Evolutionary conservation across 1,140 invertebrate genomes (phyloP).

Genomic region (Caerostris darwini): DNA sequence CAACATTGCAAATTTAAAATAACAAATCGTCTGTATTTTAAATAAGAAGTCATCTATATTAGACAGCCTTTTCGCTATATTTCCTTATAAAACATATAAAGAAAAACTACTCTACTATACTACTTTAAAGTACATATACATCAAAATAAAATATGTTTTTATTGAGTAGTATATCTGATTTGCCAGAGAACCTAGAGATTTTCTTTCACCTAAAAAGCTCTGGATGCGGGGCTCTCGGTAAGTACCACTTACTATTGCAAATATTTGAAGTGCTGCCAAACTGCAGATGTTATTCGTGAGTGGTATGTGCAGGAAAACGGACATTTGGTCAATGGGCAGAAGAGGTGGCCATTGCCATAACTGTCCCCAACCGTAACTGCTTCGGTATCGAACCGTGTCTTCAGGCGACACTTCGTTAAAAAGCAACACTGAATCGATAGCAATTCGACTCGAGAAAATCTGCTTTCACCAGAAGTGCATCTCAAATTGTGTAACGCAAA

Average conservation of each 20-base stretch:
- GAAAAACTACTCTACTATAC: too few species aligned
- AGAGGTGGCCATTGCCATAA: neutral
- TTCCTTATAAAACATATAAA: too few species aligned
- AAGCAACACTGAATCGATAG: neutral
- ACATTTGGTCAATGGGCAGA: slow-evolving; percentile 1
- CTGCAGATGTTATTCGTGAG: neutral
- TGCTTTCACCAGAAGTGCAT: neutral
- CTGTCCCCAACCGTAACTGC: neutral
- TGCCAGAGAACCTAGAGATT: too few species aligned
- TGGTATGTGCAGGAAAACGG: neutral
- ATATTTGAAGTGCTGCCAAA: slow-evolving; percentile 21
- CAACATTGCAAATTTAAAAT: too few species aligned
- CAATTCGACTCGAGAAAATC: neutral
- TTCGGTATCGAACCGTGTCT: neutral
- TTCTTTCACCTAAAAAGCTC: too few species aligned
- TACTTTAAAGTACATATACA: too few species aligned
- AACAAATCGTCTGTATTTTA: too few species aligned
- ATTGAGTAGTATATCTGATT: too few species aligned
- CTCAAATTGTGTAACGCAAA: neutral
- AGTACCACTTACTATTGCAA: neutral
- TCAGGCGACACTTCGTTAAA: neutral
- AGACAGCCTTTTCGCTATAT: too few species aligned
- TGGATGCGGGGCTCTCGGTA: neutral
- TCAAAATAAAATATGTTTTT: too few species aligned
- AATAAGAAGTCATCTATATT: too few species aligned